Base-by-base conservation (phyloP, 2,888 invertebrate species). In the Aspidiotus rigidus region DNA sequence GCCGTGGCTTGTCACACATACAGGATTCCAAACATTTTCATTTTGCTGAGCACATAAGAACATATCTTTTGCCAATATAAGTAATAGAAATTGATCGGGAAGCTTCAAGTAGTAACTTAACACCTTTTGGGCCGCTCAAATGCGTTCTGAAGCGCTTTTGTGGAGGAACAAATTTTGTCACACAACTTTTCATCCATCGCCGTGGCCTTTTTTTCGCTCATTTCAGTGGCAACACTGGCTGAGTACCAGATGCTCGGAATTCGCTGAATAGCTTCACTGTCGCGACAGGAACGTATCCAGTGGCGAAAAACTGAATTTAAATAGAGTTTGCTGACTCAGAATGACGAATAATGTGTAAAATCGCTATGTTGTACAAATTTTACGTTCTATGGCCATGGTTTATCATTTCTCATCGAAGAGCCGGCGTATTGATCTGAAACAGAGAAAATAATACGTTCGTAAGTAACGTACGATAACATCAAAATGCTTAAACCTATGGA, bases 181-280 rank as follows among this genome's bases (percentile, higher is more conserved):
- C 49, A 44, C 49, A 44, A 44, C 49, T 44, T 44, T 44, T 11
- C 11, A 44, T 44, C 49, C 11, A 44, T 44, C 49, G 49, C 49
- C 49, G 49, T 44, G 49, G 49, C 49, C n/a, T 44, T 44, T 44
- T 44, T 44, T 44, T 44, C 49, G 49, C 49, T 8, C 49, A 44
- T 44, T 44, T 44, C 49, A 44, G 11, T 44, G 49, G 49, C 49
- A 44, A 44, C 49, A 44, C 49, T 44, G 49, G 49, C 49, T 44
- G 49, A 10, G 49, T 44, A 11, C 11, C 11, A 11, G 11, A 11
- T 44, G 49, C 9, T 44, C 11, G 9, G 49, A 44, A 44, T 44
- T 44, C 49, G 49, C 49, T 44, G 49, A 44, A 44, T 44, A 44
- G 11, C 49, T 44, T 44, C 49, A 8, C 49, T 44, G 49, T 11